Percentiles rank a stretch among this genome's conserved stretches.
These are phyloP conservation scores for Mellivora capensis DNA, from an alignment of 2,113 vertebrate genomes.

Conservation along the genomic window DNA sequence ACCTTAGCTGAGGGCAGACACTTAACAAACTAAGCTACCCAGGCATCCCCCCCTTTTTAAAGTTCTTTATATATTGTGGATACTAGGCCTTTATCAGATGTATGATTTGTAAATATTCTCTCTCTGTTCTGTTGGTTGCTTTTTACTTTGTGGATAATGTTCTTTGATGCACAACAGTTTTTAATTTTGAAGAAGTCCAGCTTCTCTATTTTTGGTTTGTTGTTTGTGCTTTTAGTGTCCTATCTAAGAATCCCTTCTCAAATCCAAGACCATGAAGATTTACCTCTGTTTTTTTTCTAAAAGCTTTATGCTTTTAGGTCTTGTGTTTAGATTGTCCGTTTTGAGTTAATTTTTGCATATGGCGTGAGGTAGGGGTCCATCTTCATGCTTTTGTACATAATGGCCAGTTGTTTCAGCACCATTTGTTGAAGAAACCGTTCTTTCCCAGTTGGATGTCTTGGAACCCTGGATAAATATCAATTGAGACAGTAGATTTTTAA, in stretches of 20 bases:
- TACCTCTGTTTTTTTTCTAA: neutral
- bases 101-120: neutral
- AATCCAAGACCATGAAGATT: neutral
- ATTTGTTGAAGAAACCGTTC: neutral
- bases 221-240: neutral
- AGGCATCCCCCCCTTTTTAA: too few relatives aligned
- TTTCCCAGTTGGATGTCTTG: neutral
- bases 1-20: too few relatives aligned
- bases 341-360: neutral
- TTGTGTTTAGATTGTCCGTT: neutral
- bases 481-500: neutral
- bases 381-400: neutral
- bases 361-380: neutral
- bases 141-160: neutral
- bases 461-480: neutral
- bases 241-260: neutral
- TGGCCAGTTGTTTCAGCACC: neutral
- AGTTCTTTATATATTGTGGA: neutral
- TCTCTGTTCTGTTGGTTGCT: neutral
- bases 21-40: too few relatives aligned
- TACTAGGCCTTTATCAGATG: neutral
- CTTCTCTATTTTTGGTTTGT: neutral
- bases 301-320: neutral
- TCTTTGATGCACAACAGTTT: neutral
- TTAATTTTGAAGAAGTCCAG: neutral